These are phyloP conservation scores for Osmerus mordax DNA, from an alignment of 2,113 vertebrate genomes.

Conservation along the genomic window DNA sequence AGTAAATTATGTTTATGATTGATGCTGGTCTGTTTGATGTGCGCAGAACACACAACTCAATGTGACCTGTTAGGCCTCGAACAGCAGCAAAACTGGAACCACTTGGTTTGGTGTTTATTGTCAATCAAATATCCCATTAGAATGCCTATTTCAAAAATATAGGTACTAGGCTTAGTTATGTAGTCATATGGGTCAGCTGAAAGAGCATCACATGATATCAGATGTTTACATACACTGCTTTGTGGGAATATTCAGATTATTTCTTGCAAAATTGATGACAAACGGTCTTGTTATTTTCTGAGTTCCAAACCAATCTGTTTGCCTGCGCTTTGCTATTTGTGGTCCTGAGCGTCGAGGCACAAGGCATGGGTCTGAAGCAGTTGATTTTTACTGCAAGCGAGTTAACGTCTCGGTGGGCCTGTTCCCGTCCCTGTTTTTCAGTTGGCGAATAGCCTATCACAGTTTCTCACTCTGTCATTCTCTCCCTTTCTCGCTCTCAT, in stretches of 20 bases:
- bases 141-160: too few relatives aligned
- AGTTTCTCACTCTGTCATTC: constrained; percentile 15
- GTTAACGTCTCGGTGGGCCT: constrained; percentile 67
- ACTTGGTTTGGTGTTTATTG: constrained; percentile 8
- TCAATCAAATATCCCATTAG: background rate
- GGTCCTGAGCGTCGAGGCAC: constrained; percentile 39
- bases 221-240: too few relatives aligned
- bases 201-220: too few relatives aligned
- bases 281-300: background rate
- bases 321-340: constrained; percentile 12
- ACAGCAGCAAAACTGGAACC: background rate
- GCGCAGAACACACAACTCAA: constrained; percentile 1
- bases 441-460: constrained; percentile 46
- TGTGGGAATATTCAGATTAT: too few relatives aligned
- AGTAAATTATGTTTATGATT: constrained; percentile 20
- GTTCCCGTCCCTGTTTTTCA: constrained; percentile 59
- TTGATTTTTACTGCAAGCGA: constrained; percentile 55
- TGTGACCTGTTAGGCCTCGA: background rate
- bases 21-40: background rate
- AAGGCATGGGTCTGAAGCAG: constrained; percentile 31
- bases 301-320: background rate
- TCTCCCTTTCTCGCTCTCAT: constrained; percentile 13
- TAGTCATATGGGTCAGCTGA: too few relatives aligned
- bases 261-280: background rate
- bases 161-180: too few relatives aligned